phyloP scores from a whole-genome alignment of 2,888 invertebrate genomes.

The Glaucopsyche alexis region DNA sequence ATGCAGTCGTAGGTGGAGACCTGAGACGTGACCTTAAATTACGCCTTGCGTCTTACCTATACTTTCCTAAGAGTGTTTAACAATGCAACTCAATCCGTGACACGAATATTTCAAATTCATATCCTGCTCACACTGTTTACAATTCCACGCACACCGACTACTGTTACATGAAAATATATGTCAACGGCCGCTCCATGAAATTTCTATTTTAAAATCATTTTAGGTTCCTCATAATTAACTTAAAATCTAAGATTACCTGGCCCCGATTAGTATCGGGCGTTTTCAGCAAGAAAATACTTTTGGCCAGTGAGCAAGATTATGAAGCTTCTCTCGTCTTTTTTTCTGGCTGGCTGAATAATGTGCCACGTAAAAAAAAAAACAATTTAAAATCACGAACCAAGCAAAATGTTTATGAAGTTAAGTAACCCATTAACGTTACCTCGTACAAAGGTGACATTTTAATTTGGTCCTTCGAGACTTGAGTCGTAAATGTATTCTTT shows the following conservation, averaged over 20 bases:
- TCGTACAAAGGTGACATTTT: conserved; percentile 10
- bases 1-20: neutral
- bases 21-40: conserved; percentile 14
- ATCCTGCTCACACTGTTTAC: conserved; percentile 60
- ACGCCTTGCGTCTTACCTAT: conserved; percentile 13
- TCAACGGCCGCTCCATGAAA: conserved; percentile 42
- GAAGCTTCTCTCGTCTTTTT: neutral
- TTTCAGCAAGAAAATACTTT: neutral
- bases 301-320: neutral
- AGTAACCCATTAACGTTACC: neutral
- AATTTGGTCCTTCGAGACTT: conserved; percentile 9
- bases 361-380: neutral
- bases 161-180: conserved; percentile 61
- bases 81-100: conserved; percentile 51
- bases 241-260: neutral
- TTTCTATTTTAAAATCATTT: conserved; percentile 18
- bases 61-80: conserved; percentile 35
- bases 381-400: neutral
- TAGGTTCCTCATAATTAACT: conserved; percentile 21
- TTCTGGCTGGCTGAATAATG: neutral
- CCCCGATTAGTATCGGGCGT: neutral
- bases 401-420: neutral
- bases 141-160: conserved; percentile 59
- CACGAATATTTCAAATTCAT: conserved; percentile 55
- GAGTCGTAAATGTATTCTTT: conserved; percentile 9